phyloP scores from a whole-genome alignment of 2,113 vertebrate genomes.

The Pelecanoides urinatrix region DNA sequence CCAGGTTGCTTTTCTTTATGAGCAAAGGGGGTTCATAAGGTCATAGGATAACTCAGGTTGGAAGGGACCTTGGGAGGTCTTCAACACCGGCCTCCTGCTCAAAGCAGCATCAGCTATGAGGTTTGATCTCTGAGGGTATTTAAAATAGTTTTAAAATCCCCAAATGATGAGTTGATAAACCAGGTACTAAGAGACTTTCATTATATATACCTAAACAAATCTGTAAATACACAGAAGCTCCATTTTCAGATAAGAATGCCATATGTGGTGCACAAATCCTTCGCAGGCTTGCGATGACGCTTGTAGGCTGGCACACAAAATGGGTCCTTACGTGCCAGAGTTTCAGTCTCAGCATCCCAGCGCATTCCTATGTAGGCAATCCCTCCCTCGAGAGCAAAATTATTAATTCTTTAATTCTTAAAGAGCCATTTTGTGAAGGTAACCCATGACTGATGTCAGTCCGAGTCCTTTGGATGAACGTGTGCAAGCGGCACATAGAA shows the following conservation, averaged over 20 bases:
- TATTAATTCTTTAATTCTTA: background rate
- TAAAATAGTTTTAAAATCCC: background rate
- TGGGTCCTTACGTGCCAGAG: background rate
- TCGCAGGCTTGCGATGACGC: fast-evolving
- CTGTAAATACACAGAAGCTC: no score
- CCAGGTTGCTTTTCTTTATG: background rate
- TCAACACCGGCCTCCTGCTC: fast-evolving
- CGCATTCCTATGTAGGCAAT: fast-evolving
- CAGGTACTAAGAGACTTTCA: background rate
- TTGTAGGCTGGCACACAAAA: no score
- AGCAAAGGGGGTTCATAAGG: background rate
- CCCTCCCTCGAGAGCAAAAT: background rate
- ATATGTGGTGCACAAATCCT: fast-evolving
- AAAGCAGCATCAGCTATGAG: fast-evolving
- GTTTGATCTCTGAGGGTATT: background rate
- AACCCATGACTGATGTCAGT: background rate
- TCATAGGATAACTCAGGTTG: background rate
- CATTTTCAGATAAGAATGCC: background rate
- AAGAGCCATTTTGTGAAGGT: background rate
- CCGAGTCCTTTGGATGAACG: background rate
- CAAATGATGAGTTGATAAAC: fast-evolving
- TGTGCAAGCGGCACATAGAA: fast-evolving
- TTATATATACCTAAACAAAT: fast-evolving
- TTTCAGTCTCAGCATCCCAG: no score
- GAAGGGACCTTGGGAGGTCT: background rate